Evolutionary conservation across 53 echinoderm and acorn worm genomes (phyloP), one percentile per base, ranked within the genome.

Genomic region (Hippasteria phrygiana): DNA sequence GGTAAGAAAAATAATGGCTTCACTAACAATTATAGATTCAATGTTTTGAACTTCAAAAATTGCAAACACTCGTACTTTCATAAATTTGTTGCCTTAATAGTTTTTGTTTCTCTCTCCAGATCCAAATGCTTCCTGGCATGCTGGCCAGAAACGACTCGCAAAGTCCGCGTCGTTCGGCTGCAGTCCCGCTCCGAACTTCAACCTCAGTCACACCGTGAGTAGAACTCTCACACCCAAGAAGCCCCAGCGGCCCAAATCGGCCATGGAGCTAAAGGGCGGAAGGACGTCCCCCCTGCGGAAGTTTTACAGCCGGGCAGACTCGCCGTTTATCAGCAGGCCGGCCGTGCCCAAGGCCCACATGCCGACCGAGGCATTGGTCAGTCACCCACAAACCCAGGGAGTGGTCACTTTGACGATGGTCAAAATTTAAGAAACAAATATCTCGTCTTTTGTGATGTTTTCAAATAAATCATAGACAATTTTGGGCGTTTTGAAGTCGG

Each of bases 311-410:
- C 73, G 86, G 8, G 67, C 92, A 1, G 95, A 95, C 41, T 77
- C 90, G 6, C 92, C 83, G 1, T 97, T 95, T 55, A 93, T 95
- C 45, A 95, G 92, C 34, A 90, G 92, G 10, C 95, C 97, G 5
- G 85, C 97, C 3, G 92, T 97, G 46, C 95, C 97, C 0, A 97
- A 95, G 56, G 62, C 91, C 11, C 93, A 97, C 50, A 92, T 95
- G 93, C 97, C 97, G 1, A 71, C 41, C 13, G 64, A 79, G 40
- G 64, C 91, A 1, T 62, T 96, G 96, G 96, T 50, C 77, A 11
- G 64, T 66, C 29, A 89, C 94, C 7, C 89, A 75, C 35, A 87
- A 82, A 14, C 93, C 96, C 4, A 71, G 96, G 47, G 94, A 96
- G 43, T 96, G 94, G 96, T 85, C 96, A 20, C 55, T 94, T 12